Base-by-base conservation (phyloP, 1,140 invertebrate genomes). In the Hestina assimilis region DNA sequence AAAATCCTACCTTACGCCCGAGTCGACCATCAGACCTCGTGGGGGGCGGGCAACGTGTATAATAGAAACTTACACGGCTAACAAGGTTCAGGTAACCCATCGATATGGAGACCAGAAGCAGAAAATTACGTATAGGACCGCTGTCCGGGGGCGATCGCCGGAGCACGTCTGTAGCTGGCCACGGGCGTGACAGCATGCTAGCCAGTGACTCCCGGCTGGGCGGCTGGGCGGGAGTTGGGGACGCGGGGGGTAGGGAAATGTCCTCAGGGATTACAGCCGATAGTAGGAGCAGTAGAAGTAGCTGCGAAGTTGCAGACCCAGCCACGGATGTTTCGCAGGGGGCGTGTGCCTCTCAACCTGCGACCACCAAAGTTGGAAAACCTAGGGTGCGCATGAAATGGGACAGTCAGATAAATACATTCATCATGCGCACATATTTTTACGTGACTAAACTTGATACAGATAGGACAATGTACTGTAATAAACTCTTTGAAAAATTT, bases 341-440 rank as follows among this genome's bases (percentile, higher is more conserved):
- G 53, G 42, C 62, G 38, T 15, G 1, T 40, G 45, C 19, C 52
- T 35, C 24, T 19, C 31, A 59, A 48, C 46, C 51, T 63, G 55
- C 31, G 55, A 54, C 55, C 61, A 63, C 61, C 26, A 63, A 63
- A 46, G 55, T 57, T 41, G 57, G 62, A 2, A 64, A 64, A 47
- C 31, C 56, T 0, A 51, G 62, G 47, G 53, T 53, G 26, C 59
- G 63, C 23, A 66, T 66, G 59, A 28, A 56, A 59, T 66, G 58
- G 59, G 26, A 19, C 6, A 12, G 43, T 23, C 38, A 55, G 6
- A 46, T 48, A 1, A 63, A 63, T 35, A 20, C 31, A 31, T 63
- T 63, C 38, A 63, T 63, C 33, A 63, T 57, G 54, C 60, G 54
- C 15, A 55, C 52, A 19, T 61, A 61, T 19, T 51, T 24, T 6